Percentiles rank a stretch among this genome's conserved stretches.
Conservation (phyloP, 2,113 vertebrate species). For the Protobothrops flavoviridis region DNA sequence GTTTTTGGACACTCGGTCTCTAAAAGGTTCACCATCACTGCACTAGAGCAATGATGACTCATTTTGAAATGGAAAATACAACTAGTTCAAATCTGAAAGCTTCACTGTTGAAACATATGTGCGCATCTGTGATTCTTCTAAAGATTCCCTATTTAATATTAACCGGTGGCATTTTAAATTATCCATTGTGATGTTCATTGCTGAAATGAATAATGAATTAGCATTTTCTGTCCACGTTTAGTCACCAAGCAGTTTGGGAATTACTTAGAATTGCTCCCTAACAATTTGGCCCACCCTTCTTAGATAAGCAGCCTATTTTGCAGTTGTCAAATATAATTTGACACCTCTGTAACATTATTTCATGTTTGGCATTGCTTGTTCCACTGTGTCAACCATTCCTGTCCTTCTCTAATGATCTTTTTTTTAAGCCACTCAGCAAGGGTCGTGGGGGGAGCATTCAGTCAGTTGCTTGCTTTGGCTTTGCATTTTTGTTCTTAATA, state of each 20-base stretch:
- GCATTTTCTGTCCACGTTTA: constrained; percentile 56
- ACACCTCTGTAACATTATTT: constrained; percentile 50
- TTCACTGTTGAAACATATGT: constrained; percentile 34
- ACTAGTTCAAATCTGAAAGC: constrained; percentile 45
- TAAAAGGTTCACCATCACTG: too few relatives aligned
- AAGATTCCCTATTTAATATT: constrained; percentile 45
- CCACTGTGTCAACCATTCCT: constrained; percentile 29
- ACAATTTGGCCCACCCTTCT: constrained; percentile 42
- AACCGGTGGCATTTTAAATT: constrained; percentile 58
- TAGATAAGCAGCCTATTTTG: constrained; percentile 57
- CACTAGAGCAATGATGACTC: neutral
- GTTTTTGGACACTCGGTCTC: too few relatives aligned
- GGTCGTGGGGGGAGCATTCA: constrained; percentile 15
- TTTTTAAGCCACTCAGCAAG: constrained; percentile 4
- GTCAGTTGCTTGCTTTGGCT: constrained; percentile 16
- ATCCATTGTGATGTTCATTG: constrained; percentile 47
- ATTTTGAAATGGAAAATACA: constrained; percentile 33
- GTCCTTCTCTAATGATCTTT: neutral
- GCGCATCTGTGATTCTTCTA: constrained; percentile 31
- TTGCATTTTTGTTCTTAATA: neutral
- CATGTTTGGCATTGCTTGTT: constrained; percentile 34
- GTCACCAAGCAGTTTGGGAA: constrained; percentile 54
- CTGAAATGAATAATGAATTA: constrained; percentile 66
- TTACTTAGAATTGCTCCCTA: constrained; percentile 57
- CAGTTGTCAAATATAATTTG: constrained; percentile 59